Percentiles rank a stretch among this genome's conserved stretches.
phyloP scores from a whole-genome alignment of 2,113 vertebrate species.

The Willisornis vidua region DNA sequence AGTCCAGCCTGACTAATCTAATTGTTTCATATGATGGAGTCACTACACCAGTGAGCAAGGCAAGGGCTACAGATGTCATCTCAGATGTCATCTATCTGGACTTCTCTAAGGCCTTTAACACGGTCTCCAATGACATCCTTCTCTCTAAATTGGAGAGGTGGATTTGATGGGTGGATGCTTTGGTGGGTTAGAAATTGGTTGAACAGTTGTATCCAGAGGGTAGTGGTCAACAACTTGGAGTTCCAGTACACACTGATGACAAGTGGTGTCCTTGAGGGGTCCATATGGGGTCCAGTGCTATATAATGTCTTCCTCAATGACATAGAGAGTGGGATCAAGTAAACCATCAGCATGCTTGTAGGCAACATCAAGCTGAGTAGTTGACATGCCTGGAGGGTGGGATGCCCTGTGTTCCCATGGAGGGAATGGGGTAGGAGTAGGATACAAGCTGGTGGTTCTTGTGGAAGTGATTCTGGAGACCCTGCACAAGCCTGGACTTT shows the following conservation, averaged over 20 bases:
- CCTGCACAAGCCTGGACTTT: not conserved
- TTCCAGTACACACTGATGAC: not conserved
- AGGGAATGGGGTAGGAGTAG: not conserved
- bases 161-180: not conserved
- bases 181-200: not conserved
- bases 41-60: not conserved
- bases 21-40: not conserved
- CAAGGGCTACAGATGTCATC: not conserved
- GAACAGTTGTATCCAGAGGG: not conserved
- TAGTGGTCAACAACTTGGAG: accelerated
- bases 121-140: accelerated
- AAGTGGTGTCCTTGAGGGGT: not conserved
- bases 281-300: not conserved
- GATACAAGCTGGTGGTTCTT: not conserved
- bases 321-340: not conserved
- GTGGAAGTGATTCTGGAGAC: not conserved
- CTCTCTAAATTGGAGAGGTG: not conserved
- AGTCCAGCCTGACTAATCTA: not conserved
- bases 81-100: not conserved
- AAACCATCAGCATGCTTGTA: not conserved
- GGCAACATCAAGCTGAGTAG: not conserved
- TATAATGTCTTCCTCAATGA: not conserved
- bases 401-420: not conserved
- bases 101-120: not conserved
- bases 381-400: accelerated